A percentile compares a stretch with the other conserved stretches of the same genome.
These are phyloP conservation scores for Pachypsylla venusta DNA, from an alignment of 1,140 invertebrate genomes.

Conservation along the genomic window DNA sequence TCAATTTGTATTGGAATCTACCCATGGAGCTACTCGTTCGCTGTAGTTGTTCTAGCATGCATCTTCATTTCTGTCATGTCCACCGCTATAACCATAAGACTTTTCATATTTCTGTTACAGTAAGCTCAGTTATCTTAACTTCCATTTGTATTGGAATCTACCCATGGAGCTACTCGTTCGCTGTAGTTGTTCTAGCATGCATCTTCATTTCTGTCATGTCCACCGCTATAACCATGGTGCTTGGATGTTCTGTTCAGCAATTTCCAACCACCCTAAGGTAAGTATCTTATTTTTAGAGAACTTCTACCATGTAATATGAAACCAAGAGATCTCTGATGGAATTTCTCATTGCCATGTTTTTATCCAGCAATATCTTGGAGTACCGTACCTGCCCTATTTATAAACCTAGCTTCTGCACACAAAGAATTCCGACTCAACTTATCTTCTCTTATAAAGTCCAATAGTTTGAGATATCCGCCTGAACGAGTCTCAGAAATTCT, in stretches of 20 bases:
- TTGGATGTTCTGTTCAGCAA: not conserved
- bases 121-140: not conserved
- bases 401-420: no score
- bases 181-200: not conserved
- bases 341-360: no score
- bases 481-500: no score
- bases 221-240: not conserved
- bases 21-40: not conserved
- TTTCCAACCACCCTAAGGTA: constrained; percentile 1
- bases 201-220: constrained; percentile 1
- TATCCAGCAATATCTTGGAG: no score
- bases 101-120: constrained; percentile 2
- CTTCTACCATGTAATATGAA: no score
- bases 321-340: no score
- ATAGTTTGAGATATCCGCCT: no score
- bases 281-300: not conserved
- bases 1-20: not conserved
- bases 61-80: constrained; percentile 1
- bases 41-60: not conserved
- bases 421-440: no score
- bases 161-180: not conserved
- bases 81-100: no score
- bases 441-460: no score
- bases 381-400: no score
- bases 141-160: not conserved